Percentiles rank a stretch among this genome's conserved stretches.
These are phyloP conservation scores for Valencia hispanica DNA, from an alignment of 2,797 vertebrate species.

Conservation along the genomic window DNA sequence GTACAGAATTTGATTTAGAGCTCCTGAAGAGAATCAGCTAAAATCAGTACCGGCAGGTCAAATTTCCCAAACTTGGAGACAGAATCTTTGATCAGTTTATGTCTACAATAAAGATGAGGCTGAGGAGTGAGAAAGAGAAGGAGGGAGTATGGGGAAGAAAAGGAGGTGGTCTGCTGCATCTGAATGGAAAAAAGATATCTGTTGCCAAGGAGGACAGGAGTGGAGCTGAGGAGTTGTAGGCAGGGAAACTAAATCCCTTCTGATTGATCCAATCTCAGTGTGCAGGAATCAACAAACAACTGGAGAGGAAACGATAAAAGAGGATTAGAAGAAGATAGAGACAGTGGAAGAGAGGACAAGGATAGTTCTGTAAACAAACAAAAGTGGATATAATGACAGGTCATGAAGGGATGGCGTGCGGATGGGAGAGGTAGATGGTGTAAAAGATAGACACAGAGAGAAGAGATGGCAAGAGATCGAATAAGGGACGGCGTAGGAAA, in stretches of 20 bases:
- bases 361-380: conserved; percentile 66
- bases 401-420: conserved; percentile 51
- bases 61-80: not conserved
- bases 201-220: conserved; percentile 24
- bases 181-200: conserved; percentile 54
- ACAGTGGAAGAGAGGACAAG: conserved; percentile 36
- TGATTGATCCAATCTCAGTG: conserved; percentile 66
- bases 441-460: conserved; percentile 44
- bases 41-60: not conserved
- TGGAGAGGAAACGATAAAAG: conserved; percentile 57
- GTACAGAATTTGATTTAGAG: not conserved
- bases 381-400: conserved; percentile 70
- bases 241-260: conserved; percentile 39
- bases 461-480: conserved; percentile 27
- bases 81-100: not conserved
- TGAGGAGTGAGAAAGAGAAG: conserved; percentile 28
- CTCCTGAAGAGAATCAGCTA: not conserved
- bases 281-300: conserved; percentile 57
- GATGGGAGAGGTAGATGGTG: conserved; percentile 39
- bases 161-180: conserved; percentile 34
- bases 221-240: conserved; percentile 26
- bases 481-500: conserved; percentile 26
- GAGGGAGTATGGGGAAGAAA: conserved; percentile 10
- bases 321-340: conserved; percentile 57
- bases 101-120: conserved; percentile 28